These are phyloP conservation scores for Hemicrepidius hirtus DNA, from an alignment of 2,888 invertebrate genomes.

Conservation along the genomic window DNA sequence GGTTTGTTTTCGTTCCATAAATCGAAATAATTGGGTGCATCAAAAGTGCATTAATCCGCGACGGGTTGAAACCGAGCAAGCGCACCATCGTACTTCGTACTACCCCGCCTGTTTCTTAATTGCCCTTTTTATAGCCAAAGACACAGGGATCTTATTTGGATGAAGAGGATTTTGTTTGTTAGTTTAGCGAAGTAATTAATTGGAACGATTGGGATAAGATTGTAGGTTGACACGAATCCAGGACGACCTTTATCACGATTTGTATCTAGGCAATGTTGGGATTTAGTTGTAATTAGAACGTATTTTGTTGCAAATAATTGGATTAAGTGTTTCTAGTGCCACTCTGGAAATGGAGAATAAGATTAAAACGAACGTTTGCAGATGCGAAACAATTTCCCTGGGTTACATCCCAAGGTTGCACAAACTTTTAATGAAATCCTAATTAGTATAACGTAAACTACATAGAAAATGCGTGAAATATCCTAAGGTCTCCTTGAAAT, in stretches of 20 bases:
- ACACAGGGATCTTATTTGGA: conserved; percentile 27
- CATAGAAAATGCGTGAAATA: too few relatives aligned
- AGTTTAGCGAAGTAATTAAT: conserved; percentile 28
- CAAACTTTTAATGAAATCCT: too few relatives aligned
- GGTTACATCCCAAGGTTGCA: too few relatives aligned
- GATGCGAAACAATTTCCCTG: too few relatives aligned
- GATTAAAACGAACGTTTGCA: too few relatives aligned
- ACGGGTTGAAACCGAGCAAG: neutral
- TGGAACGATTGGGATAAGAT: conserved; percentile 14
- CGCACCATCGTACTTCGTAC: neutral
- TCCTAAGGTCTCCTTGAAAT: too few relatives aligned
- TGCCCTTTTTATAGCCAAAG: conserved; percentile 22
- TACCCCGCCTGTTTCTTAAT: conserved; percentile 23
- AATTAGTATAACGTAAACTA: too few relatives aligned
- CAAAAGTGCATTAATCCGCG: conserved; percentile 31
- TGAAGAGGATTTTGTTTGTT: conserved; percentile 24
- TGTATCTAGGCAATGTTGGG: too few relatives aligned
- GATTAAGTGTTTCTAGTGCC: too few relatives aligned
- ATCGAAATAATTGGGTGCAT: conserved; percentile 32
- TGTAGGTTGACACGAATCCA: conserved; percentile 1
- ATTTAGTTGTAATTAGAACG: too few relatives aligned
- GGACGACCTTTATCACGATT: neutral
- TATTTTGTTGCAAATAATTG: too few relatives aligned
- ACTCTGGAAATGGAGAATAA: too few relatives aligned
- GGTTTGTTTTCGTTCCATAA: conserved; percentile 29